Evolutionary conservation across 2,797 vertebrate species (phyloP).

Genomic region (Chelon auratus): DNA sequence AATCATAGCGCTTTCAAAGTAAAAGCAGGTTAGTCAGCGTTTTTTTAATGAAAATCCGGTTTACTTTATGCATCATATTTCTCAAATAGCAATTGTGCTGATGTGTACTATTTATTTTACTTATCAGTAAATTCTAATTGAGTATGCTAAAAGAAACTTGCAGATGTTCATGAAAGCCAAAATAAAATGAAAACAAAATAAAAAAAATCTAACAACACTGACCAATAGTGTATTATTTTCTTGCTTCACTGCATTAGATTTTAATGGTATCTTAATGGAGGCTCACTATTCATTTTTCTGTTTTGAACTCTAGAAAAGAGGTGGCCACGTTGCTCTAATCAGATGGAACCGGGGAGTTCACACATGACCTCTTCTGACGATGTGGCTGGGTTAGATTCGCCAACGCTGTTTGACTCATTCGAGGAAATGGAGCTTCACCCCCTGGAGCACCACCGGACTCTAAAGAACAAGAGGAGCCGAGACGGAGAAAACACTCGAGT

Average conservation of each 20-base stretch:
- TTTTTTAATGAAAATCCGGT: too few relatives aligned
- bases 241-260: neutral
- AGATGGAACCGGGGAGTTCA: conserved; percentile 70
- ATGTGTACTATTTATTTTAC: too few relatives aligned
- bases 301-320: conserved; percentile 65
- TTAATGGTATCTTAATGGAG: too few relatives aligned
- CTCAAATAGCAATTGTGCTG: too few relatives aligned
- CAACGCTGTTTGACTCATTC: conserved; percentile 74
- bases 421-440: conserved; percentile 76
- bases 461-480: conserved; percentile 75
- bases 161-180: too few relatives aligned
- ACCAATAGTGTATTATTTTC: neutral
- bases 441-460: conserved; percentile 56
- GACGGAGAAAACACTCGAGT: conserved; percentile 79
- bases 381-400: conserved; percentile 54
- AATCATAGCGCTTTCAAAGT: neutral
- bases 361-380: conserved; percentile 65
- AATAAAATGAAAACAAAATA: too few relatives aligned
- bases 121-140: too few relatives aligned
- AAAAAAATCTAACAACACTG: neutral
- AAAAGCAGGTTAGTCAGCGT: too few relatives aligned
- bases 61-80: neutral
- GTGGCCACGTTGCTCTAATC: conserved; percentile 60
- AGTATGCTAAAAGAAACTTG: too few relatives aligned
- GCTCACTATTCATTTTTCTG: neutral